Conservation (phyloP, 2,888 invertebrate genomes). For the Aradus depressus region DNA sequence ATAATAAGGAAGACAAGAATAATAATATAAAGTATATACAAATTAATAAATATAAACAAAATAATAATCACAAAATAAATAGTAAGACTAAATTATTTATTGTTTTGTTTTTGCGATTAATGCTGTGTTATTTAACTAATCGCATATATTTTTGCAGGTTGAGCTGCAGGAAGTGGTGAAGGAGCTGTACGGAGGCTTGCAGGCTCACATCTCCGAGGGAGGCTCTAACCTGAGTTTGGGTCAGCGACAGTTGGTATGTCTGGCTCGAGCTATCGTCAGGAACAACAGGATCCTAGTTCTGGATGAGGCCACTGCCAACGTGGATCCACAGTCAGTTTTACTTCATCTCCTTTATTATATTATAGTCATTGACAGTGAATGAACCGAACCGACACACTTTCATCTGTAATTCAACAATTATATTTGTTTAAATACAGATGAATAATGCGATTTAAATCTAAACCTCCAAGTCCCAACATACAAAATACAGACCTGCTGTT, state of each 20-base stretch:
- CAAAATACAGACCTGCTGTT: too few species aligned
- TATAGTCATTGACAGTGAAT: too few species aligned
- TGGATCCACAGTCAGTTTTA: conserved; percentile 64
- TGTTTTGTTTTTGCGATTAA: background rate
- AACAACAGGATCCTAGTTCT: conserved; percentile 74
- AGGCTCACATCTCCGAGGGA: conserved; percentile 62
- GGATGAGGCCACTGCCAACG: conserved; percentile 89
- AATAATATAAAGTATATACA: too few species aligned
- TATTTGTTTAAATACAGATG: background rate
- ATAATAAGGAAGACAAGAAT: too few species aligned
- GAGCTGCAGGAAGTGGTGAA: conserved; percentile 58
- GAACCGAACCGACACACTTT: too few species aligned
- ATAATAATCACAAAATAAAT: too few species aligned
- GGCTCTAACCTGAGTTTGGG: conserved; percentile 80
- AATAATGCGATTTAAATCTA: background rate
- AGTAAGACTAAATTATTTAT: too few species aligned
- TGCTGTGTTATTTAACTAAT: background rate
- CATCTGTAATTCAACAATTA: background rate
- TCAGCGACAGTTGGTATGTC: conserved; percentile 77
- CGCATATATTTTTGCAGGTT: conserved; percentile 42
- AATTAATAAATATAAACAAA: too few species aligned
- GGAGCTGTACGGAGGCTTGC: conserved; percentile 46
- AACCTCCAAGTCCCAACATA: too few species aligned
- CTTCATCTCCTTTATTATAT: background rate
- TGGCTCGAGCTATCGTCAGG: conserved; percentile 76